Conservation (phyloP, 2,888 invertebrate genomes). For the Taphrorychus bicolor region DNA sequence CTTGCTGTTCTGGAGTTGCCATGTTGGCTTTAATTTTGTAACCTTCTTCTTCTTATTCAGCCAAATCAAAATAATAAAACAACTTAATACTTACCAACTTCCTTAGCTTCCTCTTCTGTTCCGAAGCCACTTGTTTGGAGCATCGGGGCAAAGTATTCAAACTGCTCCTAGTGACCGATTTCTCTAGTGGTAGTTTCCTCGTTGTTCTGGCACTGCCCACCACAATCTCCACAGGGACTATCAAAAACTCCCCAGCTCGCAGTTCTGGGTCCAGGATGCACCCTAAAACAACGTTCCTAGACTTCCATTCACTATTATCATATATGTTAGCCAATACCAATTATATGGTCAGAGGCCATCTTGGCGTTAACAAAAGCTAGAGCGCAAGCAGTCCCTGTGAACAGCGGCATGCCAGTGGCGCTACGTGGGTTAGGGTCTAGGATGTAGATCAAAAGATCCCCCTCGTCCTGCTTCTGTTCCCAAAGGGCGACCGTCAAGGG, state of each 20-base stretch:
- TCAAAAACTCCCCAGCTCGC: constrained; percentile 57
- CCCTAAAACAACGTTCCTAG: no score
- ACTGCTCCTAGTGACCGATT: constrained; percentile 38
- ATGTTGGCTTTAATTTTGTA: no score
- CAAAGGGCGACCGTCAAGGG: constrained; percentile 63
- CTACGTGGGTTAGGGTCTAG: constrained; percentile 66
- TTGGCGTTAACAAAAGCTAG: constrained; percentile 64
- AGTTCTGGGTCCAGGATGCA: constrained; percentile 60
- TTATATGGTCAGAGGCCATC: constrained; percentile 62
- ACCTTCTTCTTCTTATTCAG: background rate
- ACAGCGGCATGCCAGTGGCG: constrained; percentile 58
- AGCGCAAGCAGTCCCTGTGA: constrained; percentile 63
- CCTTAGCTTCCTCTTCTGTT: constrained; percentile 46
- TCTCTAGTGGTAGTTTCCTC: constrained; percentile 41
- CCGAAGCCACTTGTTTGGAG: constrained; percentile 41
- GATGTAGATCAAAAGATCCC: constrained; percentile 63
- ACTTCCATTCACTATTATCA: background rate
- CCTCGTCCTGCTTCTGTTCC: constrained; percentile 51
- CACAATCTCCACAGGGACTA: constrained; percentile 56
- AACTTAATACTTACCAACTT: constrained; percentile 44
- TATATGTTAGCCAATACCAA: constrained; percentile 48
- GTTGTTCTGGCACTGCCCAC: constrained; percentile 45
- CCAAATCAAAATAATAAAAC: background rate
- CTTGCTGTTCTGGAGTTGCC: no score
- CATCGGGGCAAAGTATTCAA: constrained; percentile 42